These are phyloP conservation scores for Gracilinanus agilis DNA, from an alignment of 2,113 vertebrate species.

Conservation along the genomic window DNA sequence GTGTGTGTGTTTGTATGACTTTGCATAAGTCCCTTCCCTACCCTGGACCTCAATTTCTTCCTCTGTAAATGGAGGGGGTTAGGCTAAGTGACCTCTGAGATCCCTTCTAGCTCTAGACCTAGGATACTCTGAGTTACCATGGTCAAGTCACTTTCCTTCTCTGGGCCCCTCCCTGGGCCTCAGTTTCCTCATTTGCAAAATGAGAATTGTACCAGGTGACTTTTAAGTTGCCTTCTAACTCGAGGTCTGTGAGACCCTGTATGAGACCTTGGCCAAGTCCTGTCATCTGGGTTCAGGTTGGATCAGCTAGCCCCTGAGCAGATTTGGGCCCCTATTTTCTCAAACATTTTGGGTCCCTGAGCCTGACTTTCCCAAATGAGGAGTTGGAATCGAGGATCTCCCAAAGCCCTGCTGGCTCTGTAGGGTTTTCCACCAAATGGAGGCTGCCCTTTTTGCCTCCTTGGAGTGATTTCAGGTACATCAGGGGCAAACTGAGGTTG, in stretches of 20 bases:
- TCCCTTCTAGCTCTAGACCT: not conserved
- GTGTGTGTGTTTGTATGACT: not conserved
- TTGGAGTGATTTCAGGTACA: not conserved
- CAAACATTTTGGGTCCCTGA: not conserved
- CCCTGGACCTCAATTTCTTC: not conserved
- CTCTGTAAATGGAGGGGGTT: not conserved
- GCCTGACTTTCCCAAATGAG: not conserved
- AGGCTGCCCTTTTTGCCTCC: not conserved
- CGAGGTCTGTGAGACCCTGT: not conserved
- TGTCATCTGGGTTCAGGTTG: not conserved
- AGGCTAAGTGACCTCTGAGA: not conserved
- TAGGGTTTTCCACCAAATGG: not conserved
- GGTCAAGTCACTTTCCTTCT: not conserved
- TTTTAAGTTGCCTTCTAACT: not conserved
- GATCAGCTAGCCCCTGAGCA: not conserved
- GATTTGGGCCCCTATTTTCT: not conserved
- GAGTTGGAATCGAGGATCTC: not conserved
- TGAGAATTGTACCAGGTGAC: not conserved
- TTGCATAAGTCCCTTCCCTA: not conserved
- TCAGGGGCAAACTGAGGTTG: not conserved
- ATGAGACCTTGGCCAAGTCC: not conserved
- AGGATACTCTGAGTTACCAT: not conserved
- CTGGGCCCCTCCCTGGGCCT: not conserved
- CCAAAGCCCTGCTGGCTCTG: not conserved
- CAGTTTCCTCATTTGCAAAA: not conserved